Percentiles rank a stretch among this genome's conserved stretches.
Evolutionary conservation across 2,888 invertebrate species (phyloP).

Genomic region (Heliothis peltigera): DNA sequence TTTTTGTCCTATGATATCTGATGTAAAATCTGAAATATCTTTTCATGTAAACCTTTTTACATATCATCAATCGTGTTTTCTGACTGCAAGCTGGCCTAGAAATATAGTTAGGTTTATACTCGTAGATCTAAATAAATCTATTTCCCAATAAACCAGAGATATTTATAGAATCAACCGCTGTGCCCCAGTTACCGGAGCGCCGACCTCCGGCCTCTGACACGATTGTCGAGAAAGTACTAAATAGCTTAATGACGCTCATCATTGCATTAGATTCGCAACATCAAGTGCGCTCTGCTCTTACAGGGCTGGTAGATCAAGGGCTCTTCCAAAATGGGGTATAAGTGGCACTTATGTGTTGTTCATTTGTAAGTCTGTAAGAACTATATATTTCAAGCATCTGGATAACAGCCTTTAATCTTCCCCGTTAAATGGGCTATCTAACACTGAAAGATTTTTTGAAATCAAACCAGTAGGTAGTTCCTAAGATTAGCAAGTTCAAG

Average conservation of each 20-base stretch:
- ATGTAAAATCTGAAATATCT: too few species aligned
- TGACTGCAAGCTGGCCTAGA: not conserved
- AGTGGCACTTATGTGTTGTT: too few species aligned
- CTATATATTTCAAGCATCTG: too few species aligned
- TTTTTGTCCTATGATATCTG: too few species aligned
- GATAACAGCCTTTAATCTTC: too few species aligned
- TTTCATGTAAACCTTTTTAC: too few species aligned
- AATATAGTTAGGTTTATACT: not conserved
- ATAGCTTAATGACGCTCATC: constrained; percentile 38
- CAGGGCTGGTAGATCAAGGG: constrained; percentile 26
- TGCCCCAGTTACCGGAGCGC: constrained; percentile 40
- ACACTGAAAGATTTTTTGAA: too few species aligned
- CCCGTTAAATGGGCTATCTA: too few species aligned
- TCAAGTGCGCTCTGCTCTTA: constrained; percentile 34
- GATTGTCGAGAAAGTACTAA: constrained; percentile 49
- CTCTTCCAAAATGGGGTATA: not conserved
- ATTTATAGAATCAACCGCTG: constrained; percentile 35
- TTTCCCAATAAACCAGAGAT: constrained; percentile 5
- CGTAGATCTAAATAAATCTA: not conserved
- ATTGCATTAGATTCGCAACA: constrained; percentile 47
- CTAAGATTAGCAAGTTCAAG: too few species aligned
- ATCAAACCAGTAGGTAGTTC: too few species aligned
- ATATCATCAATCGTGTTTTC: not conserved
- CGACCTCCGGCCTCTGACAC: constrained; percentile 47
- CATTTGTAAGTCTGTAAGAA: too few species aligned